Percentiles rank a stretch among this genome's conserved stretches.
Conservation (phyloP, 1,140 invertebrate genomes). For the Macrocentrus cingulum region DNA sequence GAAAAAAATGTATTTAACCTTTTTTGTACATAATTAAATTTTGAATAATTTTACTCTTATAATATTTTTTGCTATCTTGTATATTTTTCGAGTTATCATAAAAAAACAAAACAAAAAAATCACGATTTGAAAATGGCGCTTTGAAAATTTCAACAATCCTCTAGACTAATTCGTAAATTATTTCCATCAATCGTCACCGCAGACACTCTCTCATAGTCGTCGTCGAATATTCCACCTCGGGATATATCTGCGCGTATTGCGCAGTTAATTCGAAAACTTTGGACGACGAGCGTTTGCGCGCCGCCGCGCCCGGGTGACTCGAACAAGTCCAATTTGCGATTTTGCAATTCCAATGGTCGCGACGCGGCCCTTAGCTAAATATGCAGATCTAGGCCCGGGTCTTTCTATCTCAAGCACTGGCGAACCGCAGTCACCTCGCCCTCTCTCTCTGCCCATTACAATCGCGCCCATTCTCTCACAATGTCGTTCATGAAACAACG, state of each 20-base stretch:
- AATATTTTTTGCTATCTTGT: no score
- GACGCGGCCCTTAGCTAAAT: conserved; percentile 45
- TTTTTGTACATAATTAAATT: no score
- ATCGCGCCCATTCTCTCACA: background rate
- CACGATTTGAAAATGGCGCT: no score
- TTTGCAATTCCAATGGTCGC: conserved; percentile 49
- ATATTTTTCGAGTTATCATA: no score
- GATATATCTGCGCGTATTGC: conserved; percentile 28
- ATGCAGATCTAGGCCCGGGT: conserved; percentile 39
- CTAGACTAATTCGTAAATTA: conserved; percentile 1
- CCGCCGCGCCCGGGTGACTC: conserved; percentile 31
- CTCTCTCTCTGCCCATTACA: conserved; percentile 16
- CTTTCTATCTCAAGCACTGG: conserved; percentile 19
- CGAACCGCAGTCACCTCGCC: background rate
- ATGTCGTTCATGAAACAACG: background rate
- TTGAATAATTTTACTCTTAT: no score
- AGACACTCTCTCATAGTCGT: background rate
- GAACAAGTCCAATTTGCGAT: conserved; percentile 48
- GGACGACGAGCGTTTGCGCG: conserved; percentile 20
- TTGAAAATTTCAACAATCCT: conserved; percentile 1
- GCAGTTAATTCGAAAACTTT: conserved; percentile 46
- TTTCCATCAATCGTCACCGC: conserved; percentile 5
- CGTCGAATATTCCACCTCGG: conserved; percentile 9
- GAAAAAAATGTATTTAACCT: no score
- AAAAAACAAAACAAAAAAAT: no score